A percentile compares a stretch with the other conserved stretches of the same genome.
phyloP scores from a whole-genome alignment of 2,888 invertebrate species.

The Stenichneumon culpator region DNA sequence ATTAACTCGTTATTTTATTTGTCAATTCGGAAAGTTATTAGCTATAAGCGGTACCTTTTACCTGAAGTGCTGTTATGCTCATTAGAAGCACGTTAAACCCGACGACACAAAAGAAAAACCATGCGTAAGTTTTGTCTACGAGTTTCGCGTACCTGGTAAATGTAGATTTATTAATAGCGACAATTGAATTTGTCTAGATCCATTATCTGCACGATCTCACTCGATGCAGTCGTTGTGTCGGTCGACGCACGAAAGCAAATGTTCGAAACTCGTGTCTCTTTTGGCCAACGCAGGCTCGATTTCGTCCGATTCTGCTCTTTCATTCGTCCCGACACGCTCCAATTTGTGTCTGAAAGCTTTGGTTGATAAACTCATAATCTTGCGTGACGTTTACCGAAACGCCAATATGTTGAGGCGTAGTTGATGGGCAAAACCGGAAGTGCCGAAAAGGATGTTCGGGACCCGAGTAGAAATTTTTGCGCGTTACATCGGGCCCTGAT shows the following conservation, averaged over 20 bases:
- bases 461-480: too few species aligned
- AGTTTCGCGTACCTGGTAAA: background rate
- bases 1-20: background rate
- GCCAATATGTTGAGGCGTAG: too few species aligned
- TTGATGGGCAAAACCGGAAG: too few species aligned
- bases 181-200: background rate
- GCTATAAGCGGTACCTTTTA: background rate
- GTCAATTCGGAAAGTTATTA: too few species aligned
- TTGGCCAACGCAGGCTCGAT: too few species aligned
- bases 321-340: constrained; percentile 7
- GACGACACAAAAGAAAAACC: background rate
- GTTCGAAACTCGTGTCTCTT: constrained; percentile 9
- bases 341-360: constrained; percentile 21
- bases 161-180: background rate
- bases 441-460: too few species aligned
- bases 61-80: background rate
- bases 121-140: background rate
- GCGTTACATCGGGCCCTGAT: too few species aligned
- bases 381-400: too few species aligned
- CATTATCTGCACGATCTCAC: constrained; percentile 5
- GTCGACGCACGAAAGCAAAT: constrained; percentile 20
- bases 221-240: constrained; percentile 50
- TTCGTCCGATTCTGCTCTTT: too few species aligned
- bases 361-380: too few species aligned
- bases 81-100: background rate